These are phyloP conservation scores for Stichopus horrens DNA, from an alignment of 53 echinoderm and acorn worm species.

Conservation along the genomic window DNA sequence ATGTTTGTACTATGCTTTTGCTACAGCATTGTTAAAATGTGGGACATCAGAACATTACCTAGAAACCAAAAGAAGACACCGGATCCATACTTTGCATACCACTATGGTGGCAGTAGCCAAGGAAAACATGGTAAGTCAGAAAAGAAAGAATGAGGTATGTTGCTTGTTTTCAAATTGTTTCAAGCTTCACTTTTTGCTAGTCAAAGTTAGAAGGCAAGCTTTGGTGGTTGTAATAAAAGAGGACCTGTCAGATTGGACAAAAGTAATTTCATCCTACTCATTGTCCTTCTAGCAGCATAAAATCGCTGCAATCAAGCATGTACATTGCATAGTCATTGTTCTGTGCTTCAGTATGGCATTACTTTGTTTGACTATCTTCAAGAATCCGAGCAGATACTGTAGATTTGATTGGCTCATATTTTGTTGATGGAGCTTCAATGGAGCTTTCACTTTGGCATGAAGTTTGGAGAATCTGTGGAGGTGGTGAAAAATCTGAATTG, in stretches of 20 bases:
- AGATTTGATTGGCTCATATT: too few species aligned
- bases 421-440: too few species aligned
- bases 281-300: neutral
- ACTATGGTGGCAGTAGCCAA: constrained; percentile 77
- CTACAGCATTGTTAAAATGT: constrained; percentile 71
- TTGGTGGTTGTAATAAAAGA: neutral
- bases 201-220: neutral
- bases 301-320: neutral
- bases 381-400: too few species aligned
- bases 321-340: too few species aligned
- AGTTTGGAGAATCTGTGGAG: too few species aligned
- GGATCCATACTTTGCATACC: constrained; percentile 61
- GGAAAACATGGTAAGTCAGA: constrained; percentile 71
- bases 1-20: neutral
- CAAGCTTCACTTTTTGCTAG: too few species aligned
- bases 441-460: too few species aligned
- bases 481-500: too few species aligned
- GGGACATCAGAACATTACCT: constrained; percentile 67
- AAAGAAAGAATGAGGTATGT: neutral
- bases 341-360: too few species aligned
- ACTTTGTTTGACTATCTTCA: too few species aligned
- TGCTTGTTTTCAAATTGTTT: neutral
- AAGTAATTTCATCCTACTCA: too few species aligned
- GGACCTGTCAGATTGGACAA: too few species aligned
- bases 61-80: constrained; percentile 67